These are phyloP conservation scores for Myotis planiceps DNA, from an alignment of 2,797 vertebrate genomes.

Conservation along the genomic window DNA sequence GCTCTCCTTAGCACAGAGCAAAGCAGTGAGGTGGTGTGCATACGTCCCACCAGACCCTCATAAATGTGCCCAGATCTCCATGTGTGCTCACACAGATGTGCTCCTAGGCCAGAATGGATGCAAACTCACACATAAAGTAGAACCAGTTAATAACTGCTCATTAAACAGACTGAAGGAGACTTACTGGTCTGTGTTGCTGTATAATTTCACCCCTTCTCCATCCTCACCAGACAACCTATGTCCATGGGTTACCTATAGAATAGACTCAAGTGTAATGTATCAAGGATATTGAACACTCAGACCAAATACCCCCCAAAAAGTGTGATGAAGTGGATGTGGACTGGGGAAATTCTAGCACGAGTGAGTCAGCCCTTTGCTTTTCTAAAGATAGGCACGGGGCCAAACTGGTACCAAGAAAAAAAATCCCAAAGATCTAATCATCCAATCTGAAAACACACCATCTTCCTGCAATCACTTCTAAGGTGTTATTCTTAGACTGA, in stretches of 20 bases:
- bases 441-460: neutral
- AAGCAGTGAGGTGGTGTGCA: neutral
- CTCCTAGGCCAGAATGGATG: neutral
- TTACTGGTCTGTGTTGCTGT: neutral
- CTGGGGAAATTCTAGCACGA: neutral
- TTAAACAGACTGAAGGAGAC: neutral
- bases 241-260: neutral
- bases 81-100: accelerated
- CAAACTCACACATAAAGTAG: neutral
- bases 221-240: neutral
- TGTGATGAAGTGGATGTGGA: neutral
- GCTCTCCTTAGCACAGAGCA: neutral
- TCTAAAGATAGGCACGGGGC: neutral
- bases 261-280: neutral
- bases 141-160: neutral
- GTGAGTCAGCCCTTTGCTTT: neutral
- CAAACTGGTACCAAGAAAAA: neutral
- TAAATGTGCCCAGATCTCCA: accelerated
- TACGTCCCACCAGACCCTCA: neutral
- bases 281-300: neutral
- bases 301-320: neutral
- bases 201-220: neutral
- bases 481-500: neutral
- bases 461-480: neutral
- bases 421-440: neutral